Percentiles rank a stretch among this genome's conserved stretches.
phyloP scores from a whole-genome alignment of 2,797 vertebrate species.

The Synanceia verrucosa region DNA sequence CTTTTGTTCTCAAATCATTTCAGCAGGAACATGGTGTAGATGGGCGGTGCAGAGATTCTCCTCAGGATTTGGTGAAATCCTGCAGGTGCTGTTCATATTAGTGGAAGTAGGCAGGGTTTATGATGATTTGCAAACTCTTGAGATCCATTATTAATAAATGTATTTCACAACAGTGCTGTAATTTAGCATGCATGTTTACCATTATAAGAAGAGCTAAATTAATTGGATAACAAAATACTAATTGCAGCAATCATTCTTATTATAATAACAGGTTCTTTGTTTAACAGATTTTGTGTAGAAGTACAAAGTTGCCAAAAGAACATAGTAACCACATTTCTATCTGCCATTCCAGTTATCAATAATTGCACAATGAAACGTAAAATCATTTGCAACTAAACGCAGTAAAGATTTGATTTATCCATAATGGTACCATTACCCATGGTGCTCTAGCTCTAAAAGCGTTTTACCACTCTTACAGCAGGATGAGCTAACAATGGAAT shows the following conservation, averaged over 20 bases:
- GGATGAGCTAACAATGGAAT: slow-evolving; percentile 1
- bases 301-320: neutral
- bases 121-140: slow-evolving; percentile 12
- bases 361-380: neutral
- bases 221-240: neutral
- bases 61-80: slow-evolving; percentile 38
- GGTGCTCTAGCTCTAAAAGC: neutral
- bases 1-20: slow-evolving; percentile 43
- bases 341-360: neutral
- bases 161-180: neutral
- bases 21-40: slow-evolving; percentile 31
- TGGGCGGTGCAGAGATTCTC: slow-evolving; percentile 48
- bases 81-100: slow-evolving; percentile 40
- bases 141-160: slow-evolving; percentile 18
- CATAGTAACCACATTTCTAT: neutral
- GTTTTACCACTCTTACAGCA: neutral
- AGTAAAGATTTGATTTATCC: neutral
- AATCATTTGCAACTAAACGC: neutral
- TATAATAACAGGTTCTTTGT: neutral
- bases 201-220: neutral
- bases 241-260: neutral
- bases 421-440: neutral
- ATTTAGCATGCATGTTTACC: neutral
- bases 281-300: neutral
- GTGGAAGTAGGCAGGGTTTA: slow-evolving; percentile 4